These are phyloP conservation scores for Merodon equestris DNA, from an alignment of 2,888 invertebrate genomes.

Conservation along the genomic window DNA sequence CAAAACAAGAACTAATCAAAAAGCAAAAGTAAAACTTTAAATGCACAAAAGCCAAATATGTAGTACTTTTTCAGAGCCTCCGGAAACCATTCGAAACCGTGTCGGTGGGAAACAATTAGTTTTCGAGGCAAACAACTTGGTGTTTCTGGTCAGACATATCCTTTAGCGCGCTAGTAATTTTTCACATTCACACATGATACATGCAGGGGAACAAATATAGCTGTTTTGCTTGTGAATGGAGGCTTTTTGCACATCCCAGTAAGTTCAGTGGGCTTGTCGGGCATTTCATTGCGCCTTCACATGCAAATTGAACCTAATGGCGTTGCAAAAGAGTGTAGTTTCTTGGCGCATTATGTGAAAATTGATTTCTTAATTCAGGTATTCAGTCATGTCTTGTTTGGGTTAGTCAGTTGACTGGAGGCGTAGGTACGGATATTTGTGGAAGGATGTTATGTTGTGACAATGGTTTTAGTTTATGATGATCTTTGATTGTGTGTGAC, in stretches of 20 bases:
- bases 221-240: too few relatives aligned
- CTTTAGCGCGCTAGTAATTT: slow-evolving; percentile 15
- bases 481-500: slow-evolving; percentile 13
- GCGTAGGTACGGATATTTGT: too few relatives aligned
- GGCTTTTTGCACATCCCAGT: slow-evolving; percentile 29
- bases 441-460: too few relatives aligned
- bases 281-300: slow-evolving; percentile 48
- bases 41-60: slow-evolving; percentile 26
- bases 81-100: slow-evolving; percentile 14
- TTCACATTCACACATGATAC: too few relatives aligned
- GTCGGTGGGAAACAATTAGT: slow-evolving; percentile 59
- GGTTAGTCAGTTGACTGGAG: slow-evolving; percentile 26
- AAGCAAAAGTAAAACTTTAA: slow-evolving; percentile 28
- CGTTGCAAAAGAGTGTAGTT: slow-evolving; percentile 22
- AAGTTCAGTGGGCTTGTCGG: slow-evolving; percentile 58
- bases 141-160: slow-evolving; percentile 56
- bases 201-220: too few relatives aligned
- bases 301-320: slow-evolving; percentile 39
- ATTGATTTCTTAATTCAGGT: slow-evolving; percentile 58
- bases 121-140: slow-evolving; percentile 20
- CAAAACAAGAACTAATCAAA: slow-evolving; percentile 28
- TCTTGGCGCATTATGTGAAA: slow-evolving; percentile 59
- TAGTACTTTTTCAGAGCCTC: not conserved
- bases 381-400: slow-evolving; percentile 22
- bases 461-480: slow-evolving; percentile 29